phyloP scores from a whole-genome alignment of 2,888 invertebrate species.

The Chironomus riparius region DNA sequence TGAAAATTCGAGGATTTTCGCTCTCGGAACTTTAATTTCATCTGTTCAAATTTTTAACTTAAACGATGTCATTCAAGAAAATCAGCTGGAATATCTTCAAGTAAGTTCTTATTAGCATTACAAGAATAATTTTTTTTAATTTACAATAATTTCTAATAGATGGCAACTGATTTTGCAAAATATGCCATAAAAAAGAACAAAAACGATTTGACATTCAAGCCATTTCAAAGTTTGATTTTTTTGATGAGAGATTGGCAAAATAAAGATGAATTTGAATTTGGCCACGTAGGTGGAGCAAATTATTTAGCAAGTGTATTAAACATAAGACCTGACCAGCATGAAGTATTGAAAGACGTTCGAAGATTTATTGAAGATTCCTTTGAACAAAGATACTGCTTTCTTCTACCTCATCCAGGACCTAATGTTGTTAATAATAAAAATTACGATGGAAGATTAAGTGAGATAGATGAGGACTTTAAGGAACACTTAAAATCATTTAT shows the following conservation, averaged over 20 bases:
- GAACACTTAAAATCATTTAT: not conserved
- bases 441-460: constrained; percentile 10
- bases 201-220: not conserved
- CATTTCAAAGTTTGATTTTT: constrained; percentile 27
- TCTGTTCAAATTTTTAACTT: constrained; percentile 26
- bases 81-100: constrained; percentile 26
- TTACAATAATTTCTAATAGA: too few relatives aligned
- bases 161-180: not conserved
- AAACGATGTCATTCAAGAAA: constrained; percentile 19
- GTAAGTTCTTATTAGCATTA: not conserved
- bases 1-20: constrained; percentile 23
- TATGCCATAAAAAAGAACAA: not conserved
- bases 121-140: too few relatives aligned
- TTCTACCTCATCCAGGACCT: constrained; percentile 23
- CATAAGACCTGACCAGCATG: not conserved
- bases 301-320: not conserved
- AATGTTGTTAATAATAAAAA: not conserved
- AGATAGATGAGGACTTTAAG: constrained; percentile 21
- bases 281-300: constrained; percentile 10
- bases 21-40: constrained; percentile 21
- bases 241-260: constrained; percentile 23
- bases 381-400: constrained; percentile 7
- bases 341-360: constrained; percentile 15
- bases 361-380: constrained; percentile 9
- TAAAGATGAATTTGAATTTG: constrained; percentile 15